Conservation (phyloP, 2,113 vertebrate species). For the Notarius lentiginosus region DNA sequence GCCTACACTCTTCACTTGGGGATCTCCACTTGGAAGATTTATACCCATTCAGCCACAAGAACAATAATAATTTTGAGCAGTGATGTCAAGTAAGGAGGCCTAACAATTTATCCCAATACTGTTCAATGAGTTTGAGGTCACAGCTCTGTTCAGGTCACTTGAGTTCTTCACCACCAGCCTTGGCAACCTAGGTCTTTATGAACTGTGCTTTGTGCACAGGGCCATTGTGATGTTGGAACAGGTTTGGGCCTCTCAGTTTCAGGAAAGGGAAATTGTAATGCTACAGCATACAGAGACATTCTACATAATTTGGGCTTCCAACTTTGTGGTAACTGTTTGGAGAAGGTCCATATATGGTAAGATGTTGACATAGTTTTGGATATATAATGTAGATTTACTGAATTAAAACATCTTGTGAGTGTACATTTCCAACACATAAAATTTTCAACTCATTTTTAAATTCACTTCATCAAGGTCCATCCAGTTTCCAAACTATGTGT, state of each 20-base stretch:
- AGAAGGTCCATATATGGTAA: neutral
- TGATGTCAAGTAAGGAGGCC: no score
- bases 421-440: neutral
- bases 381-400: neutral
- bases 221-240: neutral
- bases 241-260: neutral
- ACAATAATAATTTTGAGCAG: neutral
- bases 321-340: neutral
- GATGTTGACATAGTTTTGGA: neutral
- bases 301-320: neutral
- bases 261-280: neutral
- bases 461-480: neutral
- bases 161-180: neutral
- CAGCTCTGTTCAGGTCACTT: neutral
- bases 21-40: neutral
- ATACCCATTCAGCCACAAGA: neutral
- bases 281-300: neutral
- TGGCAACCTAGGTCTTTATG: neutral
- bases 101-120: neutral
- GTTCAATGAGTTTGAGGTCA: neutral
- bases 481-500: neutral
- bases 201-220: neutral
- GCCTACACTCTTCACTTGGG: neutral
- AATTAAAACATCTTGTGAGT: neutral
- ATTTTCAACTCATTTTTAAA: neutral